Evolutionary conservation across 64 coral and sea anemone genomes (phyloP).

Genomic region (Catalaphyllia jardinei): DNA sequence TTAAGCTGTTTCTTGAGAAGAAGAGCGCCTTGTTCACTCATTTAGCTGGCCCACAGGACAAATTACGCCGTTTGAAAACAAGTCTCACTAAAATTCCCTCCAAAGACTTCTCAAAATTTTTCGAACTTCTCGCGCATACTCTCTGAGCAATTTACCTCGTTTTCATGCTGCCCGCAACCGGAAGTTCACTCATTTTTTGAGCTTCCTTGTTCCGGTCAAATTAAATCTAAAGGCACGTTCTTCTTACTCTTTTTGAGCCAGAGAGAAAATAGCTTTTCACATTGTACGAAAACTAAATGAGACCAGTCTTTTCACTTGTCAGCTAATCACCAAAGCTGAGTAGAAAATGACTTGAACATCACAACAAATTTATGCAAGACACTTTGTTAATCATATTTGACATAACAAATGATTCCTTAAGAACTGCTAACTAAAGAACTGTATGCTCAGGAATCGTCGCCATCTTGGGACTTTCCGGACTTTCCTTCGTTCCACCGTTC

Average conservation of each 20-base stretch:
- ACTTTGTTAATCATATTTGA: neutral
- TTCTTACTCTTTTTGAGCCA: no score
- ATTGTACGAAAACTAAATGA: no score
- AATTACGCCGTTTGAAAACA: constrained; percentile 29
- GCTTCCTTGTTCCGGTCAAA: neutral
- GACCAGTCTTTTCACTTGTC: no score
- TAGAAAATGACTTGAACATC: neutral
- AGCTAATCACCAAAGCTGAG: no score
- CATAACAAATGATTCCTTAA: no score
- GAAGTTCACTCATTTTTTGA: constrained; percentile 34
- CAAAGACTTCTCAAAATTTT: constrained; percentile 50
- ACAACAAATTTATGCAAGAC: no score
- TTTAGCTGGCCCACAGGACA: constrained; percentile 47
- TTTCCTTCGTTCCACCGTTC: neutral
- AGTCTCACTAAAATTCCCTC: constrained; percentile 9
- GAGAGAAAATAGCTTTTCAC: no score
- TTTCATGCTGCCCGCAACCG: constrained; percentile 25
- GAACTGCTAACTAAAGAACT: neutral
- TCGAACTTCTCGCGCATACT: constrained; percentile 65
- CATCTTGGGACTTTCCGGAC: neutral
- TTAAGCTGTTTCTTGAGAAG: constrained; percentile 85
- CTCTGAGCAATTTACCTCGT: constrained; percentile 51
- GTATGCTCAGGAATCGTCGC: neutral
- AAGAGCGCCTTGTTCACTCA: constrained; percentile 92
- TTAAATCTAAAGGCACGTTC: no score